Percentiles rank a stretch among this genome's conserved stretches.
phyloP scores from a whole-genome alignment of 1,140 invertebrate species.

The Harpegnathos saltator region DNA sequence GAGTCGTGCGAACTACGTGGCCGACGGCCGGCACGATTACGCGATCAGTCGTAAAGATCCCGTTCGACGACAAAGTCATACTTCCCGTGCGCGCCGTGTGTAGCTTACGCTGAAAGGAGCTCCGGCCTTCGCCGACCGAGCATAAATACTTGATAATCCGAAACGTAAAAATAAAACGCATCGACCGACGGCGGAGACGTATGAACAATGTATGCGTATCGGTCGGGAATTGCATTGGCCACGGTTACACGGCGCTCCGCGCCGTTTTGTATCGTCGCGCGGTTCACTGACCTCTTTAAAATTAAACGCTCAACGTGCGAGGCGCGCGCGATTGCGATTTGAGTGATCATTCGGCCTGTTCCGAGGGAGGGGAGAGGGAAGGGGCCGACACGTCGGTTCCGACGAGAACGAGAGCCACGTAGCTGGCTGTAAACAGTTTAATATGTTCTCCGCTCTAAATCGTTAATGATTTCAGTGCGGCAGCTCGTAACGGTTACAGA shows the following conservation, averaged over 20 bases:
- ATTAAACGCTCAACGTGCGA: neutral
- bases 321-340: neutral
- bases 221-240: neutral
- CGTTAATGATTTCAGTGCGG: slow-evolving; percentile 33
- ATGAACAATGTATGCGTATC: slow-evolving; percentile 66
- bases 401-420: neutral
- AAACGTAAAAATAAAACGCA: slow-evolving; percentile 69
- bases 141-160: slow-evolving; percentile 76
- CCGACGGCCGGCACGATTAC: neutral
- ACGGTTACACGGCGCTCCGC: neutral
- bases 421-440: slow-evolving; percentile 20
- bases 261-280: neutral
- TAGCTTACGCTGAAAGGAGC: too few relatives aligned
- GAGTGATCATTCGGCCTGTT: neutral
- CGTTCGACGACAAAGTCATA: neutral
- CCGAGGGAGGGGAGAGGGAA: too few relatives aligned
- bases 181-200: slow-evolving; percentile 33
- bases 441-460: slow-evolving; percentile 27
- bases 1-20: slow-evolving; percentile 11
- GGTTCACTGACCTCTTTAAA: neutral
- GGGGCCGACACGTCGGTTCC: neutral
- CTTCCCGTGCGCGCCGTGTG: too few relatives aligned
- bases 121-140: slow-evolving; percentile 64
- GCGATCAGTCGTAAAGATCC: neutral
- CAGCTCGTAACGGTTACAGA: slow-evolving; percentile 36